phyloP scores from a whole-genome alignment of 2,888 invertebrate species.

The Cephalotes varians region DNA sequence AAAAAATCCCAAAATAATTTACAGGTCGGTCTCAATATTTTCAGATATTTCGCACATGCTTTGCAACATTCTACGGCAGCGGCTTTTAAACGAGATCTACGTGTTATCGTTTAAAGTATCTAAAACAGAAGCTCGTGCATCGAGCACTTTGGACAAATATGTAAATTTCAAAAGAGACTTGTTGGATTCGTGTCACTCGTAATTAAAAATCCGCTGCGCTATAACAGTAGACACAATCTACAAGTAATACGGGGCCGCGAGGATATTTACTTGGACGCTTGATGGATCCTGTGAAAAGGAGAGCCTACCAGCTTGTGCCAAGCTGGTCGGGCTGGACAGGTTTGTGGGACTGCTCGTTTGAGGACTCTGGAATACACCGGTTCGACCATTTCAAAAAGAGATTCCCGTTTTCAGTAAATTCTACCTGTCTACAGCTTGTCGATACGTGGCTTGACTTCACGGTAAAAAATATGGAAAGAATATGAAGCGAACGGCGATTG shows the following conservation, averaged over 20 bases:
- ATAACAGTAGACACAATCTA: slow-evolving; percentile 38
- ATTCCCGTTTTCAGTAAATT: slow-evolving; percentile 29
- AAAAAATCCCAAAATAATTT: not conserved
- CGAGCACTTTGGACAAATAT: not conserved
- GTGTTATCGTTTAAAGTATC: not conserved
- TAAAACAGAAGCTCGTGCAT: not conserved
- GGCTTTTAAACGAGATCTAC: slow-evolving; percentile 49
- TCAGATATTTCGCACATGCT: slow-evolving; percentile 40
- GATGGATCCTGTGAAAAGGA: slow-evolving; percentile 85
- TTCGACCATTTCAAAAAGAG: slow-evolving; percentile 73
- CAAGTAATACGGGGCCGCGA: slow-evolving; percentile 71
- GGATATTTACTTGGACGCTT: slow-evolving; percentile 85
- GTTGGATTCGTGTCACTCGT: slow-evolving; percentile 25
- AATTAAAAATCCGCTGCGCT: slow-evolving; percentile 39
- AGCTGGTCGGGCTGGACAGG: slow-evolving; percentile 89
- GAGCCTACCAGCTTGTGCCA: slow-evolving; percentile 86
- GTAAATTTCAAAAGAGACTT: not conserved
- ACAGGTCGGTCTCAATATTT: not conserved
- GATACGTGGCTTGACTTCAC: not conserved
- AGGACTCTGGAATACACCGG: slow-evolving; percentile 88
- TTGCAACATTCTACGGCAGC: slow-evolving; percentile 51
- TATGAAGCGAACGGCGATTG: not conserved
- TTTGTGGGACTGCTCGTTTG: slow-evolving; percentile 91
- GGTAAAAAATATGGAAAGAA: not conserved
- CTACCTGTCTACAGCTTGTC: slow-evolving; percentile 34